Conservation (phyloP, 37 sponge, comb jelly and placozoan species). For the Axinella damicornis region DNA sequence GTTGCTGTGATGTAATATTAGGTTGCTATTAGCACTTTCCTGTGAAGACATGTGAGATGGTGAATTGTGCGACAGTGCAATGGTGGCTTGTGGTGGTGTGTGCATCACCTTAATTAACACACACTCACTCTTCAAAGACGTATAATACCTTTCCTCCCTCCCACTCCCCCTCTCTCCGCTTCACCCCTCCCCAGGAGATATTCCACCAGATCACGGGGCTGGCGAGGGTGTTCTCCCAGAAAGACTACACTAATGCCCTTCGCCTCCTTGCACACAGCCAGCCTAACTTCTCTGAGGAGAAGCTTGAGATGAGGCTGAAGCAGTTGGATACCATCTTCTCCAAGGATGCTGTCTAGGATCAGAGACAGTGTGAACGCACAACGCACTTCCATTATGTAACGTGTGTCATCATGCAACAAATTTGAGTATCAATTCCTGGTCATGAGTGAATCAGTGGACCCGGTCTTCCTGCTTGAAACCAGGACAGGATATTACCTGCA, state of each 20-base stretch:
- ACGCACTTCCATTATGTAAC: too few species aligned
- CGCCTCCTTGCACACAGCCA: conserved; percentile 64
- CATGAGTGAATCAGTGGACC: too few species aligned
- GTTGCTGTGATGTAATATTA: too few species aligned
- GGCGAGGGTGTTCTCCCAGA: conserved; percentile 64
- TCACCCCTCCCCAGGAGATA: conserved; percentile 65
- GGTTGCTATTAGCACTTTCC: too few species aligned
- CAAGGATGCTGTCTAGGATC: conserved; percentile 7
- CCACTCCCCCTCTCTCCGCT: neutral
- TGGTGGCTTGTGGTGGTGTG: neutral
- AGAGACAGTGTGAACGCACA: too few species aligned
- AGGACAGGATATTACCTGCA: too few species aligned
- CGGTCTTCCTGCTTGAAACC: too few species aligned
- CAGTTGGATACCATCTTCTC: conserved; percentile 29
- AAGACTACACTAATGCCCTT: conserved; percentile 75
- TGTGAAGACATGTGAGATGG: too few species aligned
- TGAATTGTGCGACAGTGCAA: too few species aligned
- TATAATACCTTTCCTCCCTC: neutral
- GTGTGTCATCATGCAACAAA: too few species aligned
- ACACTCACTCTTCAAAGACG: neutral
- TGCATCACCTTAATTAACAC: neutral
- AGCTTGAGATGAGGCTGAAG: conserved; percentile 8
- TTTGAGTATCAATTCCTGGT: too few species aligned
- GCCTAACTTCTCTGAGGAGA: conserved; percentile 16
- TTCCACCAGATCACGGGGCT: conserved; percentile 75